Conservation (phyloP, 2,888 invertebrate genomes). For the Liposcelis brunnea region DNA sequence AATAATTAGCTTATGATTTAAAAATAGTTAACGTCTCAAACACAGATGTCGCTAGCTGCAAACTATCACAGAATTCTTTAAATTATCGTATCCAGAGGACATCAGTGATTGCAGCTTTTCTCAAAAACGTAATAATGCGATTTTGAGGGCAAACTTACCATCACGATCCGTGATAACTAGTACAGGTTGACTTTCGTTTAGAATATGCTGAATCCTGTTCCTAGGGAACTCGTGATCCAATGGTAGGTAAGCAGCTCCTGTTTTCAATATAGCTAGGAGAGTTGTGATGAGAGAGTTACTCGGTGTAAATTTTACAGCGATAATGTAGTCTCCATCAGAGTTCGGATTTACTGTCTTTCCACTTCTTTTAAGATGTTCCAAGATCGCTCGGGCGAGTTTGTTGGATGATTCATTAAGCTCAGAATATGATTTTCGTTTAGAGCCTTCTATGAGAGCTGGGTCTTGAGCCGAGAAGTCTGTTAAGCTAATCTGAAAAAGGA, state of each 20-base stretch:
- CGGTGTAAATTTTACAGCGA: slow-evolving; percentile 66
- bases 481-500: neutral
- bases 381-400: slow-evolving; percentile 10
- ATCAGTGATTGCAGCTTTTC: no score
- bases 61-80: no score
- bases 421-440: neutral
- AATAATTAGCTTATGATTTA: no score
- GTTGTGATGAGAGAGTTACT: slow-evolving; percentile 47
- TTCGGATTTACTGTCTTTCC: slow-evolving; percentile 25
- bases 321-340: slow-evolving; percentile 49
- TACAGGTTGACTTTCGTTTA: slow-evolving; percentile 54
- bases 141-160: no score
- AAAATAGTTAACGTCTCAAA: no score
- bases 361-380: slow-evolving; percentile 5
- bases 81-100: no score
- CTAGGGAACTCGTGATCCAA: slow-evolving; percentile 56
- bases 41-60: no score
- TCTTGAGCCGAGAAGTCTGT: neutral
- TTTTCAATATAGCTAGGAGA: slow-evolving; percentile 58
- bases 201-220: slow-evolving; percentile 54
- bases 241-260: slow-evolving; percentile 71
- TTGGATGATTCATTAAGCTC: neutral
- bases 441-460: no score
- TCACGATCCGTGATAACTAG: slow-evolving; percentile 48
- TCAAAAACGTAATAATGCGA: no score